Evolutionary conservation across 2,888 invertebrate species (phyloP), one percentile per base, ranked within the genome.

Genomic region (Orchesella flavescens): DNA sequence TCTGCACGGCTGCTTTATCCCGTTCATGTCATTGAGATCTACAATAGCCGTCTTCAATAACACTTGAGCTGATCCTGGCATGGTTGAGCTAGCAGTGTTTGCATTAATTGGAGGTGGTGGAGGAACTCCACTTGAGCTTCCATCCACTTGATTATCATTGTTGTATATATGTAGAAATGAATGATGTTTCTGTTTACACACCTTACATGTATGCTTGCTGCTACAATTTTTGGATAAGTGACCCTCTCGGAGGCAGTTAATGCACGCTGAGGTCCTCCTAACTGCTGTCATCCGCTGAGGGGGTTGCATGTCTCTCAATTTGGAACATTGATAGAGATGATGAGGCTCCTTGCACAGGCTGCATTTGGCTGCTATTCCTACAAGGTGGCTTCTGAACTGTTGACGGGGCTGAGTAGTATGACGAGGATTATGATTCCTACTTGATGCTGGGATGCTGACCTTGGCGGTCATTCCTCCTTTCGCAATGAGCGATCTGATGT

Each of bases 211-310:
- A 17, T 12, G 7, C 9, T 66, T 59, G 21, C 43, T 44, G 5
- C 46, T 12, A 44, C 84, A 84, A 0, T 69, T 43, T 10, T 21
- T 43, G 10, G n/a, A 3, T 0, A 9, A 13, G 24, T 84, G 84
- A n/a, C 77, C 73, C 24, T 53, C 61, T 5, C 77, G 21, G 10
- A 84, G 81, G 23, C 84, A 84, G 21, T 84, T 84, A n/a, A 49
- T 17, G 24, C 81, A 84, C 10, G 19, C n/a, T 44, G 44, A 0
- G 0, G 19, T 15, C 17, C 17, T n/a, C 21, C 61, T 49, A 17
- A 65, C n/a, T 23, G 5, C 10, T 13, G 7, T 15, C n/a, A 24
- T 5, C 46, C 17, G 44, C 23, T 72, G 10, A 15, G 10, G 34
- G 53, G 68, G 17, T 55, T 46, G 9, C 13, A 23, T 53, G 7